Conservation (phyloP, 2,113 vertebrate species). For the Lycaon pictus region DNA sequence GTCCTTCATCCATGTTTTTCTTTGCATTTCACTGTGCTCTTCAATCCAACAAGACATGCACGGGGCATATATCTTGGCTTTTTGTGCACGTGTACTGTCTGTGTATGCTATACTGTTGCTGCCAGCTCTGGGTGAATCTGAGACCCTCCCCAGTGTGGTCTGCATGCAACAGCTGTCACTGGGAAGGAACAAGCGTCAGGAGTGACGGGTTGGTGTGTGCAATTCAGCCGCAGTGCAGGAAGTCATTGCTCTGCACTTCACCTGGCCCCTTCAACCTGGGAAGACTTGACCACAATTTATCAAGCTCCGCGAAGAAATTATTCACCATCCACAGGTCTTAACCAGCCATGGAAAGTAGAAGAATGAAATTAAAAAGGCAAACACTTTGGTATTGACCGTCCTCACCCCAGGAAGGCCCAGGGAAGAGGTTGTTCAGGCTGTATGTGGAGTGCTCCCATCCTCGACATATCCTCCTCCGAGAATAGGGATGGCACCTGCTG, state of each 20-base stretch:
- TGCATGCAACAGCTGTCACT: fast-evolving
- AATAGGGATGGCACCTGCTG: background rate
- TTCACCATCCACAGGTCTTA: fast-evolving
- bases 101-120: too few relatives aligned
- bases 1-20: background rate
- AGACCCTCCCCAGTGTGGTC: background rate
- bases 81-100: background rate
- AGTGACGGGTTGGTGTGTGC: fast-evolving
- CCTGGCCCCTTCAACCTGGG: fast-evolving
- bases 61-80: fast-evolving
- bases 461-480: fast-evolving
- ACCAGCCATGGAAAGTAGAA: fast-evolving
- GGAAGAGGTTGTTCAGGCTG: fast-evolving
- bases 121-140: background rate
- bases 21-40: background rate
- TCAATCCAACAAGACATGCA: background rate
- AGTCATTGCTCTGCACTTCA: background rate
- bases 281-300: background rate
- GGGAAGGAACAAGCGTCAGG: background rate
- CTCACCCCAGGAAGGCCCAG: background rate
- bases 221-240: background rate
- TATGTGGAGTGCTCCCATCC: fast-evolving
- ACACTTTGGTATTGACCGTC: fast-evolving
- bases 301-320: background rate
- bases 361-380: too few relatives aligned